These are phyloP conservation scores for Saccopteryx leptura DNA, from an alignment of 2,113 vertebrate species.

Conservation along the genomic window DNA sequence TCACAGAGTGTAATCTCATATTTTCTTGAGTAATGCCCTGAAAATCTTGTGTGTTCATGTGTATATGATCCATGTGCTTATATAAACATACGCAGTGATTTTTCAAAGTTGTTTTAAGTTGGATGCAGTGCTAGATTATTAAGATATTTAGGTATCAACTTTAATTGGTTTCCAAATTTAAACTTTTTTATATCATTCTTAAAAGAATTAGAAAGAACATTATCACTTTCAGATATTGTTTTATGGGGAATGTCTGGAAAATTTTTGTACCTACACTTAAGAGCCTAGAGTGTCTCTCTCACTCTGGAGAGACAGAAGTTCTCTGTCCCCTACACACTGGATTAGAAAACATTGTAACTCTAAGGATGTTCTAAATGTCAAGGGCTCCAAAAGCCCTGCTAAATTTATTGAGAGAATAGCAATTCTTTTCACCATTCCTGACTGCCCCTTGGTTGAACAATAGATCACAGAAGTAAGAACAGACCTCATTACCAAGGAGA, in stretches of 20 bases:
- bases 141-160: slow-evolving; percentile 30
- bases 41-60: background rate
- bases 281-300: background rate
- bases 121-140: background rate
- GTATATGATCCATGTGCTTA: background rate
- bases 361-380: background rate
- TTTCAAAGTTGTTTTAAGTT: slow-evolving; percentile 24
- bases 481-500: background rate
- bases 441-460: background rate
- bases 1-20: background rate
- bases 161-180: background rate
- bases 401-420: background rate
- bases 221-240: background rate
- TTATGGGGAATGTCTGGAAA: background rate
- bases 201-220: background rate
- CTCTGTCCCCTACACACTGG: background rate
- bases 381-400: background rate
- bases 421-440: background rate
- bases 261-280: background rate
- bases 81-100: background rate
- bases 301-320: background rate
- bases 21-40: background rate
- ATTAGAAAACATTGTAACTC: background rate
- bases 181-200: background rate
- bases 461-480: background rate